Evolutionary conservation across 2,113 vertebrate genomes (phyloP), one percentile per base, ranked within the genome.

Genomic region (Murina feae): DNA sequence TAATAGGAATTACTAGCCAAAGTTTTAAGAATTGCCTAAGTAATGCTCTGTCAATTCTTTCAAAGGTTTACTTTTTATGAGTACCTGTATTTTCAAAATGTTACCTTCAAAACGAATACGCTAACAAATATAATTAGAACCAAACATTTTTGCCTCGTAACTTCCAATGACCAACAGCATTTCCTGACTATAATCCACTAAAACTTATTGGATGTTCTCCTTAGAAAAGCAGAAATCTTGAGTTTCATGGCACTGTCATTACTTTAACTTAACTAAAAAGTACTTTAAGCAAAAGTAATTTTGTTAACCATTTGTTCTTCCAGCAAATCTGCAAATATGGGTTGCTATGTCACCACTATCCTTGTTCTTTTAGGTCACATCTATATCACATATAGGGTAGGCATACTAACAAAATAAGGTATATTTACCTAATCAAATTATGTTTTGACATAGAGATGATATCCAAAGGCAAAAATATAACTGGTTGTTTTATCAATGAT

Each of bases 401-500:
- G 35, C 6, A 47, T 12, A 79, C 12, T 58, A 53, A 76, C 20
- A 91, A 90, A 86, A 72, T 23, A 75, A 66, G 21, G 21, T 83
- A 58, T 47, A 84, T 66, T 83, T 84, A 78, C 47, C 30, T 93
- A 72, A 79, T 63, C 30, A 37, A 58, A 96, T 23, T 16, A 93
- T 47, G 35, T 42, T 88, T 25, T 65, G 32, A 75, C n/a, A 92
- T 16, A 94, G 81, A 89, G 49, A 87, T 63, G 35, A 30, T 69
- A 53, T 84, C 49, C 79, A 71, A 95, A 92, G 20, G 17, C 44
- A 83, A 93, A 96, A n/a, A 18, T 81, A 69, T 60, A 79, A 51
- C 32, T 2, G 78, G 23, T 35, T 80, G 3, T 55, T 60, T 86
- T 30, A 89, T 0, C 58, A 32, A 78, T 80, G 12, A 79, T n/a